A percentile compares a stretch with the other conserved stretches of the same genome.
Evolutionary conservation across 2,888 invertebrate species (phyloP).

Genomic region (Melieria picta): DNA sequence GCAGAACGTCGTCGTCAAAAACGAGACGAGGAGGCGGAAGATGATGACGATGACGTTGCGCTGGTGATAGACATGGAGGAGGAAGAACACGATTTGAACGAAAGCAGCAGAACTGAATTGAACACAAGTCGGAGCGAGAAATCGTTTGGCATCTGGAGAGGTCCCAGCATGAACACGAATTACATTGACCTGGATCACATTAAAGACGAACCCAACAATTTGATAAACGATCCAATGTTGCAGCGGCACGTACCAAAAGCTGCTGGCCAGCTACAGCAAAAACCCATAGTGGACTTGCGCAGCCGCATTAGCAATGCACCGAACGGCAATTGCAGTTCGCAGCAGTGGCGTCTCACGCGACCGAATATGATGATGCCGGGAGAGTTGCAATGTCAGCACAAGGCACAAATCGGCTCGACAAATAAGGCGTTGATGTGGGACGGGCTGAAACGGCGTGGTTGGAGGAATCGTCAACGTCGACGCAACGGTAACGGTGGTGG

Average conservation of each 20-base stretch:
- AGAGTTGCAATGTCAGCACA: conserved; percentile 47
- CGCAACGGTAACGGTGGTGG: conserved; percentile 2
- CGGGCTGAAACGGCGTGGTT: conserved; percentile 2
- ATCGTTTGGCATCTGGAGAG: conserved; percentile 41
- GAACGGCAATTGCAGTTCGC: conserved; percentile 37
- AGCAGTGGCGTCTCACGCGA: conserved; percentile 47
- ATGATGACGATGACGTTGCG: conserved; percentile 10
- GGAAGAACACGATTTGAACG: background rate
- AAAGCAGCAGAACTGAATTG: conserved; percentile 13
- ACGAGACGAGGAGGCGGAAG: no score
- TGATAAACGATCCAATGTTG: conserved; percentile 16
- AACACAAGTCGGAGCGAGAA: conserved; percentile 40
- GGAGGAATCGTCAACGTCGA: conserved; percentile 29
- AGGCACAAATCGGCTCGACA: conserved; percentile 49
- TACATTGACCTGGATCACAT: conserved; percentile 37
- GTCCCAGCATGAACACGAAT: conserved; percentile 42
- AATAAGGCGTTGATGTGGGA: conserved; percentile 28
- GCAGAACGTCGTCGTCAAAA: background rate
- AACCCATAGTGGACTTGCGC: conserved; percentile 35
- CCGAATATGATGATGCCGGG: conserved; percentile 42
- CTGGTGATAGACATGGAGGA: conserved; percentile 1
- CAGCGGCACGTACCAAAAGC: background rate
- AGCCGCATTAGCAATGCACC: conserved; percentile 14
- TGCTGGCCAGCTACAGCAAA: background rate
- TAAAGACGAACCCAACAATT: conserved; percentile 44